These are phyloP conservation scores for Sarcophaga subvicina DNA, from an alignment of 2,888 invertebrate genomes.

Conservation along the genomic window DNA sequence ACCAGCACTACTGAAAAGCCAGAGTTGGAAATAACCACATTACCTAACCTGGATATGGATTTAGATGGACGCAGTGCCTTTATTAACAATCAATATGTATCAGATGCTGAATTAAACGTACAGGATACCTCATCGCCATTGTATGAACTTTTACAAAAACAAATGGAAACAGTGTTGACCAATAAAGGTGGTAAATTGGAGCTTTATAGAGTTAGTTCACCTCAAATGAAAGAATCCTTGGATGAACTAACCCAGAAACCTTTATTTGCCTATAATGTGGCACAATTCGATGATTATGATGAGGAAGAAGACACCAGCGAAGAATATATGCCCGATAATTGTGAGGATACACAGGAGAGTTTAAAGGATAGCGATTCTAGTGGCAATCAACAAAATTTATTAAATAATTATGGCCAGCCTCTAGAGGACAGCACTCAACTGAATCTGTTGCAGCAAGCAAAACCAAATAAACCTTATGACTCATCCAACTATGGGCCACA, in stretches of 20 bases:
- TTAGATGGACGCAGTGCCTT: constrained; percentile 76
- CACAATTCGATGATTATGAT: constrained; percentile 61
- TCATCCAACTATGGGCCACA: constrained; percentile 6
- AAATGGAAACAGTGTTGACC: constrained; percentile 75
- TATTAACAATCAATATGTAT: constrained; percentile 76
- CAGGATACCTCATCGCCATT: constrained; percentile 71
- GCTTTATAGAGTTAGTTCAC: constrained; percentile 19
- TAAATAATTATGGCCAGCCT: constrained; percentile 11
- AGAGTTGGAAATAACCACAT: constrained; percentile 14
- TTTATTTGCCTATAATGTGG: constrained; percentile 11
- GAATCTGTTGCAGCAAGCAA: neutral
- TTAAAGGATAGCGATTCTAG: constrained; percentile 50
- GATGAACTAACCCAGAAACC: constrained; percentile 39
- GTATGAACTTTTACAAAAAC: constrained; percentile 75
- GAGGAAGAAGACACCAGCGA: constrained; percentile 70
- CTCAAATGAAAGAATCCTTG: constrained; percentile 26
- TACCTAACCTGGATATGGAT: constrained; percentile 58
- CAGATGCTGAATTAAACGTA: constrained; percentile 69
- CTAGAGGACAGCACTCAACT: neutral
- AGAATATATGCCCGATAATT: constrained; percentile 62
- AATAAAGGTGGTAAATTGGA: constrained; percentile 56
- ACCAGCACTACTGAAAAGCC: constrained; percentile 7
- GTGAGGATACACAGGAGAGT: constrained; percentile 72
- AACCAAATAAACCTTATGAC: constrained; percentile 19
- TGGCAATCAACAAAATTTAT: constrained; percentile 32